Conservation (phyloP, 2,888 invertebrate species). For the Glyphotaelius pellucidus region DNA sequence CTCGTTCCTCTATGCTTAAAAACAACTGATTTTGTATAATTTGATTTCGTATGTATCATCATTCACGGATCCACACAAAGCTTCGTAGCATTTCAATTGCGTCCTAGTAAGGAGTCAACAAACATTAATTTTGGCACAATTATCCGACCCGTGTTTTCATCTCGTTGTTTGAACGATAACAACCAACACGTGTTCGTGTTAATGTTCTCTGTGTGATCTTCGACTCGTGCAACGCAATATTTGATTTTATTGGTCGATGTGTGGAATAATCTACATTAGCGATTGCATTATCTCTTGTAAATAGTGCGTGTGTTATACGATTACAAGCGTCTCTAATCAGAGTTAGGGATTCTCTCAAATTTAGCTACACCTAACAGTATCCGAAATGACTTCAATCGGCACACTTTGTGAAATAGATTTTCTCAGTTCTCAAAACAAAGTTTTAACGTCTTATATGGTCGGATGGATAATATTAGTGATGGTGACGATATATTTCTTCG, state of each 20-base stretch:
- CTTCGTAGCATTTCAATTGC: neutral
- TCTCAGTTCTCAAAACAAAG: neutral
- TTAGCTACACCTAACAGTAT: neutral
- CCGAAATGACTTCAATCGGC: neutral
- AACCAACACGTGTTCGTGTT: neutral
- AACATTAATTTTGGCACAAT: neutral
- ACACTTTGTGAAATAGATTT: neutral
- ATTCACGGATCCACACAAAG: neutral
- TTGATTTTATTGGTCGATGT: neutral
- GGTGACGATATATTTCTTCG: neutral
- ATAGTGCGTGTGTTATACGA: neutral
- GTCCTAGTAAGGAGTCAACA: neutral
- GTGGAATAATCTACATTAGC: neutral
- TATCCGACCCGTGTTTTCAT: neutral
- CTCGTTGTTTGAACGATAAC: neutral
- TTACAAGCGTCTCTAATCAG: neutral
- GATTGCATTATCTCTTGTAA: neutral
- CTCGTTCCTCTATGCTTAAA: neutral
- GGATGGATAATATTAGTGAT: neutral
- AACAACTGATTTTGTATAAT: neutral
- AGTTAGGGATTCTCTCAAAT: neutral
- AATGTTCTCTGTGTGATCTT: neutral
- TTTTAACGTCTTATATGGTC: neutral
- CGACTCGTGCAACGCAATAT: neutral
- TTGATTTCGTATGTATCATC: neutral